Evolutionary conservation across 2,797 vertebrate genomes (phyloP).

Genomic region (Clangula hyemalis): DNA sequence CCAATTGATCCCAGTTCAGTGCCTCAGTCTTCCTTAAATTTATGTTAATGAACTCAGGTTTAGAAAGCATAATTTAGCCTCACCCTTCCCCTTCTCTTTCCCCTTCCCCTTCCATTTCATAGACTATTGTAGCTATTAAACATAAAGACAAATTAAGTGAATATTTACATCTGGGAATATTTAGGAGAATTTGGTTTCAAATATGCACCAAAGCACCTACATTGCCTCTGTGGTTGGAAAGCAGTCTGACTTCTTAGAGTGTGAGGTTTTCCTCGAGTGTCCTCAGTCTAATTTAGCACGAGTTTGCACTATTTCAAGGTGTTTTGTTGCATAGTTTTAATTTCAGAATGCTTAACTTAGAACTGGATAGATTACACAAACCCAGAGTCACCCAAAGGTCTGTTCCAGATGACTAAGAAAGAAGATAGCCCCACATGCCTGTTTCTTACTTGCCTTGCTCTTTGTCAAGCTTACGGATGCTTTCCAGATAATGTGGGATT

Average conservation of each 20-base stretch:
- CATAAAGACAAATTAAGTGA: background rate
- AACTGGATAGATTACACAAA: background rate
- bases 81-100: no score
- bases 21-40: background rate
- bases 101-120: background rate
- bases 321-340: background rate
- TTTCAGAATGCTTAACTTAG: background rate
- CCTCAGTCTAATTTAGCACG: background rate
- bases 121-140: background rate
- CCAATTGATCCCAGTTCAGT: background rate
- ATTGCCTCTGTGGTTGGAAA: background rate
- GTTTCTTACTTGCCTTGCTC: background rate
- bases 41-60: background rate
- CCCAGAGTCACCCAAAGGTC: background rate
- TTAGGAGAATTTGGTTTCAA: background rate
- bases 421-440: background rate
- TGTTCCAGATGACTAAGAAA: background rate
- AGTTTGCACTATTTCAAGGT: background rate
- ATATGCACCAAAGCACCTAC: background rate
- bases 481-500: background rate
- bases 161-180: background rate
- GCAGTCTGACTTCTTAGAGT: background rate
- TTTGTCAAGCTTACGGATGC: background rate
- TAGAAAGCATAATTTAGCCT: background rate
- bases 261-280: background rate